A percentile compares a stretch with the other conserved stretches of the same genome.
Conservation (phyloP, 2,113 vertebrate genomes). For the Pterophyllum scalare region DNA sequence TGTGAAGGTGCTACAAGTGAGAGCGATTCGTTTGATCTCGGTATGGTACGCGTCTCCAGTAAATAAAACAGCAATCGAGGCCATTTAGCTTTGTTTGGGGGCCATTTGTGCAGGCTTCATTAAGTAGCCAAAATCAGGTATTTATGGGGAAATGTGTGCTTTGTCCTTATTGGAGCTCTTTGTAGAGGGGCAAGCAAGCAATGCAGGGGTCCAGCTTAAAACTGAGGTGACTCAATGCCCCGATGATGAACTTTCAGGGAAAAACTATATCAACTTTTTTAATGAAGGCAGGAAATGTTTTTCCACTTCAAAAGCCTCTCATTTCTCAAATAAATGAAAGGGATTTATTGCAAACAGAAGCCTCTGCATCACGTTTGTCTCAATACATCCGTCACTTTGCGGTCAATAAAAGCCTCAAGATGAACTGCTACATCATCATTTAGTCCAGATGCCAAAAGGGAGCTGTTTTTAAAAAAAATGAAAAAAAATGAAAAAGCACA, state of each 20-base stretch:
- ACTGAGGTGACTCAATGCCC: slow-evolving; percentile 56
- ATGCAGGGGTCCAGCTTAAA: slow-evolving; percentile 69
- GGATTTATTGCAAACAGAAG: slow-evolving; percentile 76
- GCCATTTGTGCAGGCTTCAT: slow-evolving; percentile 77
- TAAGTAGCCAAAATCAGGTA: slow-evolving; percentile 74
- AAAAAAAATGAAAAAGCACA: slow-evolving; percentile 19
- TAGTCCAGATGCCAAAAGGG: slow-evolving; percentile 46
- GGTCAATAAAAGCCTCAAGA: slow-evolving; percentile 41
- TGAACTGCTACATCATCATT: slow-evolving; percentile 49
- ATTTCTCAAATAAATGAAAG: slow-evolving; percentile 65
- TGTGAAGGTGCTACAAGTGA: slow-evolving; percentile 75
- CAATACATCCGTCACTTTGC: slow-evolving; percentile 57
- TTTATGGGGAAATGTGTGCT: slow-evolving; percentile 73
- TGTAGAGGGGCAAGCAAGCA: slow-evolving; percentile 69
- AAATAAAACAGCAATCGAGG: slow-evolving; percentile 78
- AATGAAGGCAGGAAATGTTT: slow-evolving; percentile 67
- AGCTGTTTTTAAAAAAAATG: slow-evolving; percentile 1
- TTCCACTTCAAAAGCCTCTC: slow-evolving; percentile 71
- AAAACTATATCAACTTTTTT: slow-evolving; percentile 72
- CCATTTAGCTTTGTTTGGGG: slow-evolving; percentile 75
- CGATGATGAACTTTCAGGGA: slow-evolving; percentile 70
- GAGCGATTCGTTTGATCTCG: slow-evolving; percentile 77
- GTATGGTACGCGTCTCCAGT: slow-evolving; percentile 74
- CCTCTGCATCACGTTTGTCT: slow-evolving; percentile 42
- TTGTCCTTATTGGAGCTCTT: slow-evolving; percentile 68